These are phyloP conservation scores for Mycetomoellerius zeteki DNA, from an alignment of 1,140 invertebrate species.

Conservation along the genomic window DNA sequence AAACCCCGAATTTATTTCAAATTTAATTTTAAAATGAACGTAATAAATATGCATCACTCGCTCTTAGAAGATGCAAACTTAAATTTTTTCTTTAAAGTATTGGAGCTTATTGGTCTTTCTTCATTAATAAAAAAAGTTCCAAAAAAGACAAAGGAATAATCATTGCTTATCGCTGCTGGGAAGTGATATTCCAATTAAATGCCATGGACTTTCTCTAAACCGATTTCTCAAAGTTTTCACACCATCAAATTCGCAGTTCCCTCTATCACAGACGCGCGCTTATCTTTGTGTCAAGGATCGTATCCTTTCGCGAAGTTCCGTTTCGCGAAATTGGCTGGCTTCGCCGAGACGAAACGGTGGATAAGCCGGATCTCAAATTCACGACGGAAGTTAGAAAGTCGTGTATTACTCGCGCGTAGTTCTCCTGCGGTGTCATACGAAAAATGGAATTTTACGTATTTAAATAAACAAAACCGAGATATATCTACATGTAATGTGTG, in stretches of 20 bases:
- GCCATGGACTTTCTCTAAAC: constrained; percentile 8
- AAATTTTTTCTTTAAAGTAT: no score
- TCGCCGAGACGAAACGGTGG: constrained; percentile 30
- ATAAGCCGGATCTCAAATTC: constrained; percentile 52
- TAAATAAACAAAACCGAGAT: constrained; percentile 3
- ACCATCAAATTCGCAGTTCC: constrained; percentile 36
- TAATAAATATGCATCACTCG: no score
- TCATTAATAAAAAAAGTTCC: neutral
- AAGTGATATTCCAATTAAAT: neutral
- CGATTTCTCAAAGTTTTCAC: constrained; percentile 56
- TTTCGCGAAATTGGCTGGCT: constrained; percentile 65
- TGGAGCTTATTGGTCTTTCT: neutral
- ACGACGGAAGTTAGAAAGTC: constrained; percentile 31
- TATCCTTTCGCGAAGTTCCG: constrained; percentile 59
- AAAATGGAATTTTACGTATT: neutral
- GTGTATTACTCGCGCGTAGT: constrained; percentile 15
- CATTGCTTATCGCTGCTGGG: neutral
- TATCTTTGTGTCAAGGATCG: constrained; percentile 45
- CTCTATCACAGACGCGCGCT: constrained; percentile 20
- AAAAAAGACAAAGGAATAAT: neutral
- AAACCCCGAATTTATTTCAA: no score
- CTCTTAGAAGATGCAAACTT: no score
- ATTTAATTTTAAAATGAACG: no score
- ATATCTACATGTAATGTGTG: neutral
- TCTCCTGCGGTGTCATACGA: neutral